A percentile compares a stretch with the other conserved stretches of the same genome.
Evolutionary conservation across 2,888 invertebrate species (phyloP).

Genomic region (Ligdia adustata): DNA sequence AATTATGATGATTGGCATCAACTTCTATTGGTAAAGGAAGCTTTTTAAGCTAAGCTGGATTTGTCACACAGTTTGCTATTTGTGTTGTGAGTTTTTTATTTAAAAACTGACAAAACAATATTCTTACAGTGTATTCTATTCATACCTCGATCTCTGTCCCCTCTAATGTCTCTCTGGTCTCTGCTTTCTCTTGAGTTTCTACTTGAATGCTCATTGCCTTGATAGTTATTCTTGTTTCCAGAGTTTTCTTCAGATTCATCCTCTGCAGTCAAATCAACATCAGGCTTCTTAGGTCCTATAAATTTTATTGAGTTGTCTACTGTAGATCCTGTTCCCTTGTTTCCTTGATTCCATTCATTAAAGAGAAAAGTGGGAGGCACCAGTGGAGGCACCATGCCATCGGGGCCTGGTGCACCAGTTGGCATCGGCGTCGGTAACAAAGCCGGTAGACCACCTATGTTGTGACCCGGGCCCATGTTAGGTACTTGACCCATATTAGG

Average conservation of each 20-base stretch:
- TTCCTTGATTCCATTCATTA: constrained; percentile 6
- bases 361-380: constrained; percentile 9
- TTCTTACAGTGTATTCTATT: no score
- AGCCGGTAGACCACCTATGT: background rate
- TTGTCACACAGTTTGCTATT: no score
- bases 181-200: constrained; percentile 3
- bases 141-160: constrained; percentile 16
- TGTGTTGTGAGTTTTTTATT: no score
- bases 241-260: constrained; percentile 12
- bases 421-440: constrained; percentile 18
- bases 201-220: background rate
- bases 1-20: no score
- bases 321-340: background rate
- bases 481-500: background rate
- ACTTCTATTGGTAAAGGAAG: no score
- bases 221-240: constrained; percentile 6
- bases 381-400: constrained; percentile 1
- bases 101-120: no score
- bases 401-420: constrained; percentile 1
- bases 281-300: constrained; percentile 15
- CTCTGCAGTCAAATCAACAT: constrained; percentile 11
- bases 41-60: no score
- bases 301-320: background rate
- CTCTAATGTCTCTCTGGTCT: constrained; percentile 1
- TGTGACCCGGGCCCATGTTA: background rate